A percentile compares a stretch with the other conserved stretches of the same genome.
Conservation (phyloP, 2,113 vertebrate genomes). For the Oreocharis arfaki region DNA sequence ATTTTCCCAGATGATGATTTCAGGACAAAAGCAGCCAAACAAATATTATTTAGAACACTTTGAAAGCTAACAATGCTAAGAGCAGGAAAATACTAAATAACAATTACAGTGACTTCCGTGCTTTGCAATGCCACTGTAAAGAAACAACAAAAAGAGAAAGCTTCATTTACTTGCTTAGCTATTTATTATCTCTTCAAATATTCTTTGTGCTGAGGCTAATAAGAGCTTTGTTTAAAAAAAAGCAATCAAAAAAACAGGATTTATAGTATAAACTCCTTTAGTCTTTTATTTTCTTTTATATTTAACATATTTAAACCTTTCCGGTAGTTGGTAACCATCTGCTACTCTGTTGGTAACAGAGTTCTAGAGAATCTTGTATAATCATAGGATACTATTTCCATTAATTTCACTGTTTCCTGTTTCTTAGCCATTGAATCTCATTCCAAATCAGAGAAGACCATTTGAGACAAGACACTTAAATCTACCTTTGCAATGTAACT, state of each 20-base stretch:
- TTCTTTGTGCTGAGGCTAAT: background rate
- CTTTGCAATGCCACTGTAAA: background rate
- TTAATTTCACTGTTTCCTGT: background rate
- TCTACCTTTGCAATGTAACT: background rate
- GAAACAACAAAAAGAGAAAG: background rate
- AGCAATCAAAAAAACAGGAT: background rate
- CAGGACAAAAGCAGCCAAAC: background rate
- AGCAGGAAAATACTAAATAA: background rate
- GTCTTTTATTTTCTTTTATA: background rate
- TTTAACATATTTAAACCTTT: background rate
- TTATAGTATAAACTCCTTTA: background rate
- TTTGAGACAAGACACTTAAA: background rate
- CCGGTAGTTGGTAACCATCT: background rate
- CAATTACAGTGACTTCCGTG: background rate
- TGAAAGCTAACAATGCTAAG: background rate
- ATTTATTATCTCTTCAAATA: background rate
- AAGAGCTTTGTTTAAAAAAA: background rate
- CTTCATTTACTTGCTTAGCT: background rate
- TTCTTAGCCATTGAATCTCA: background rate
- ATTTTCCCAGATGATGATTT: background rate
- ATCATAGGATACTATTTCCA: background rate
- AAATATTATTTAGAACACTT: background rate
- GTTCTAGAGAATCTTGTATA: background rate
- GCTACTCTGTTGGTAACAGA: too few species aligned
- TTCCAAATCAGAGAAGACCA: background rate